phyloP scores from a whole-genome alignment of 1,140 invertebrate species.

The Acromyrmex charruanus region DNA sequence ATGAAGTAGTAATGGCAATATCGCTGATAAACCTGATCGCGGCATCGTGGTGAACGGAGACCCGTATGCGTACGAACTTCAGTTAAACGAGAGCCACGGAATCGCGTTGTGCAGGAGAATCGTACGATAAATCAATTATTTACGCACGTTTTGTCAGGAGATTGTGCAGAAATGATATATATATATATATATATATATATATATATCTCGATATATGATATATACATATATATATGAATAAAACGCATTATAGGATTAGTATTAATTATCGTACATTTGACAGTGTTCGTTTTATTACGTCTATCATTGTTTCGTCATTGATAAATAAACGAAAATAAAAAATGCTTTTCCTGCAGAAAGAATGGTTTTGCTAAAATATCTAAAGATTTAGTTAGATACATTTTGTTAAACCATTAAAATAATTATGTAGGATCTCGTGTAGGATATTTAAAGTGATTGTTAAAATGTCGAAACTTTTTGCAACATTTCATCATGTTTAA shows the following conservation, averaged over 20 bases:
- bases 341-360: no score
- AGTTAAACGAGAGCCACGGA: conserved; percentile 37
- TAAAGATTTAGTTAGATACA: no score
- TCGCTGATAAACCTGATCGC: conserved; percentile 70
- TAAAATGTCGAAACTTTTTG: no score
- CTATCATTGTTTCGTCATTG: conserved; percentile 1
- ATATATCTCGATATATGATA: neutral
- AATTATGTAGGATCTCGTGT: no score
- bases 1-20: conserved; percentile 80
- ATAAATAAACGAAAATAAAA: neutral
- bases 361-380: no score
- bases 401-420: no score
- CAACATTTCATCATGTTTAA: no score
- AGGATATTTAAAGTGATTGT: no score
- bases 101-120: conserved; percentile 50
- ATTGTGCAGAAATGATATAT: conserved; percentile 7
- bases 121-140: conserved; percentile 74
- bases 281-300: neutral
- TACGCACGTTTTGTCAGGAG: conserved; percentile 28
- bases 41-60: conserved; percentile 44
- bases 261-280: neutral
- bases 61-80: conserved; percentile 63
- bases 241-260: conserved; percentile 42
- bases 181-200: neutral
- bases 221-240: neutral